phyloP scores from a whole-genome alignment of 2,113 vertebrate genomes.

The Paraplagusia blochii region DNA sequence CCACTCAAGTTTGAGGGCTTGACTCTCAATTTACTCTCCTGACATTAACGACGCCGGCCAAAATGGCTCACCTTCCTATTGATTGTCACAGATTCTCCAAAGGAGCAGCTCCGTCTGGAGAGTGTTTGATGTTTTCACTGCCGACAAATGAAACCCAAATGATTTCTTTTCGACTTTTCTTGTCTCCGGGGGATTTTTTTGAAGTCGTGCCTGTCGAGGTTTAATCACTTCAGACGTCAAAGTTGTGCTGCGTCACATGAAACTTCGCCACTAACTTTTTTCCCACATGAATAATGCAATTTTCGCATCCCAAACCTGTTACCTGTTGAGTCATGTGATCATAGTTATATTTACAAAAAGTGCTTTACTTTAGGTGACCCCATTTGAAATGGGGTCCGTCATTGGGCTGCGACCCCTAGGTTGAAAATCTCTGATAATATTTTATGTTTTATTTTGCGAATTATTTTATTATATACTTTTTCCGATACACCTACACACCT shows the following conservation, averaged over 20 bases:
- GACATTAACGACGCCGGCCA: conserved; percentile 58
- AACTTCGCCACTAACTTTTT: background rate
- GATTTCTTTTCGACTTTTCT: background rate
- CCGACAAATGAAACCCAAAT: background rate
- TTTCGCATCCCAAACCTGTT: too few relatives aligned
- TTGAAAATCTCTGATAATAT: too few relatives aligned
- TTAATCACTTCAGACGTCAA: conserved; percentile 7
- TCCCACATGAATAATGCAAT: too few relatives aligned
- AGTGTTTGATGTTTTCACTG: conserved; percentile 9
- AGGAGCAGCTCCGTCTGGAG: conserved; percentile 9
- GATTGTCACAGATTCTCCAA: conserved; percentile 40
- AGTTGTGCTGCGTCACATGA: background rate
- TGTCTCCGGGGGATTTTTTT: background rate
- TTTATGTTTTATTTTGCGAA: too few relatives aligned
- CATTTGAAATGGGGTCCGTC: too few relatives aligned
- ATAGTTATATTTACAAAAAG: too few relatives aligned
- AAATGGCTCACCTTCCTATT: conserved; percentile 38
- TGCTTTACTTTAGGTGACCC: too few relatives aligned
- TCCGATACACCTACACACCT: too few relatives aligned
- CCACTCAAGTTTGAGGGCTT: conserved; percentile 57
- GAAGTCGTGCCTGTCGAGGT: background rate
- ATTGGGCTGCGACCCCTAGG: too few relatives aligned
- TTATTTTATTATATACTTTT: too few relatives aligned
- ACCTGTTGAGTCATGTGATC: too few relatives aligned
- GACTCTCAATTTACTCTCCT: conserved; percentile 45